These are phyloP conservation scores for Silurus lanzhouensis DNA, from an alignment of 2,797 vertebrate species.

Conservation along the genomic window DNA sequence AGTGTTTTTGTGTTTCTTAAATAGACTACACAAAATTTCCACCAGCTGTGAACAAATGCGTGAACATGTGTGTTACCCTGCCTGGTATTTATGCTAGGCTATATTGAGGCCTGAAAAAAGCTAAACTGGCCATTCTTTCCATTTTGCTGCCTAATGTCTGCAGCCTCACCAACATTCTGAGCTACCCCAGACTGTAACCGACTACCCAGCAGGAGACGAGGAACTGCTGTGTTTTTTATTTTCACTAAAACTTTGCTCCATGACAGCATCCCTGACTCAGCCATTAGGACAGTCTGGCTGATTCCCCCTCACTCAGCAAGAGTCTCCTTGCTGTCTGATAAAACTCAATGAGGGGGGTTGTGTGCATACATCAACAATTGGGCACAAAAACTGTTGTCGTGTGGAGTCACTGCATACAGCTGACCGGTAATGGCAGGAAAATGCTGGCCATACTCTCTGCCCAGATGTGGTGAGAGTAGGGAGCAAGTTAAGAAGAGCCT, in stretches of 20 bases:
- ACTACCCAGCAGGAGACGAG: background rate
- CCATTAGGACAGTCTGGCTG: background rate
- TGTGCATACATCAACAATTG: background rate
- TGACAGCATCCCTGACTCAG: background rate
- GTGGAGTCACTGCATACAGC: background rate
- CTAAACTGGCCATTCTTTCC: background rate
- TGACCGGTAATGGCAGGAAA: background rate
- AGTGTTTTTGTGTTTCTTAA: no score
- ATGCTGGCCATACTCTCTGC: background rate
- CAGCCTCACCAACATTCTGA: background rate
- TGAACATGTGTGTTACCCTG: background rate
- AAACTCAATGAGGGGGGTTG: background rate
- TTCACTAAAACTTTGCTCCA: background rate
- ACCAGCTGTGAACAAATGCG: no score
- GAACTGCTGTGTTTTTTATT: background rate
- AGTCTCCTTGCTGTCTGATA: background rate
- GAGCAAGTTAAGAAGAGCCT: no score
- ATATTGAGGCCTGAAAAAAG: background rate
- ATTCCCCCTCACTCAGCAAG: background rate
- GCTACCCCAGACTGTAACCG: no score
- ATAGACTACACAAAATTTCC: no score
- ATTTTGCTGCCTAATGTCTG: constrained; percentile 2
- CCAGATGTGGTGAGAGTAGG: background rate
- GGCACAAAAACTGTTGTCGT: background rate
- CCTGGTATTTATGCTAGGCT: background rate